phyloP scores from a whole-genome alignment of 2,797 vertebrate species.

The Falco columbarius region DNA sequence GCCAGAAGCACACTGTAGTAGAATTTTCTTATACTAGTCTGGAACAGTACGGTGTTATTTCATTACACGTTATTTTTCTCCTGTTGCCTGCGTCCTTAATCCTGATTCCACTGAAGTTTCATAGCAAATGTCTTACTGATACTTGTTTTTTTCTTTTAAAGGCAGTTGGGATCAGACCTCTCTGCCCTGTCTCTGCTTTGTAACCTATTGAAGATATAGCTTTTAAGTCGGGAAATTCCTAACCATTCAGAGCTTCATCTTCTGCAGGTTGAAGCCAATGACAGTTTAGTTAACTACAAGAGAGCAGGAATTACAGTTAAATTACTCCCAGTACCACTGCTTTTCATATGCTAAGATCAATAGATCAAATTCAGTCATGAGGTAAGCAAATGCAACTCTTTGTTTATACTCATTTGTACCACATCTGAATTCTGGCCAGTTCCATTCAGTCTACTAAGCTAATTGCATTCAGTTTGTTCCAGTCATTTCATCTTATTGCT shows the following conservation, averaged over 20 bases:
- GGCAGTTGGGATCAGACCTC: background rate
- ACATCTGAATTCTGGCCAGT: background rate
- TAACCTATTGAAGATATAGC: background rate
- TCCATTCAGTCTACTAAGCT: background rate
- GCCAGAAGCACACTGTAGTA: background rate
- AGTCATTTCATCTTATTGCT: background rate
- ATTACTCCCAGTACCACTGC: background rate
- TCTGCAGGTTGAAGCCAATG: background rate
- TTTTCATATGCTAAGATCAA: background rate
- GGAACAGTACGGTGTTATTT: background rate
- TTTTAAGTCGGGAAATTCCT: background rate
- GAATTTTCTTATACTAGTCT: background rate
- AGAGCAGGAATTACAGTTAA: background rate
- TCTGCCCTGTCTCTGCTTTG: background rate
- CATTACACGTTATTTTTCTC: background rate
- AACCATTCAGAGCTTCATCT: background rate
- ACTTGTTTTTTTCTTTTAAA: background rate
- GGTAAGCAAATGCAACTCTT: background rate
- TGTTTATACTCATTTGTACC: background rate
- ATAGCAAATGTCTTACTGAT: background rate
- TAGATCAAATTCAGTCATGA: background rate
- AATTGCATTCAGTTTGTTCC: constrained; percentile 7
- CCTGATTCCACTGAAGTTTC: background rate
- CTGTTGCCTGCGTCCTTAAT: background rate
- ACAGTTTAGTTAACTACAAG: background rate